Percentiles rank a stretch among this genome's conserved stretches.
These are phyloP conservation scores for Sphyrna mokarran DNA, from an alignment of 2,113 vertebrate genomes.

Conservation along the genomic window DNA sequence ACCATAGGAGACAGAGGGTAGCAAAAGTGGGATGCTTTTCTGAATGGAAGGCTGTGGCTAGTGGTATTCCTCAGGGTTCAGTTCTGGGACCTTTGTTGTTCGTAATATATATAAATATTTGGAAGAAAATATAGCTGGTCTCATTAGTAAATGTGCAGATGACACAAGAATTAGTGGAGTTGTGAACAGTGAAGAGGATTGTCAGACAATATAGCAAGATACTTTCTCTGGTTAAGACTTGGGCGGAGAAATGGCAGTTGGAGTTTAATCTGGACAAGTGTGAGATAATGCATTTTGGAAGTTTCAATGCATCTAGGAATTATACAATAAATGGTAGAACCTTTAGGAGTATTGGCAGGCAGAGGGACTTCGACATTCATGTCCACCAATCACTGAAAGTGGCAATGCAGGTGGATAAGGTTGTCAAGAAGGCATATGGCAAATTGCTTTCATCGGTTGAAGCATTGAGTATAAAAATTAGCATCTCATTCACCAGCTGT, in stretches of 20 bases:
- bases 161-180: neutral
- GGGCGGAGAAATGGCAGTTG: neutral
- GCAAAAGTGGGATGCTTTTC: neutral
- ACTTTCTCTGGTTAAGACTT: no score
- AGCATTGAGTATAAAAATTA: neutral
- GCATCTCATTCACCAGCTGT: neutral
- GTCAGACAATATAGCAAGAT: neutral
- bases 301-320: no score
- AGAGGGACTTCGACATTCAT: neutral
- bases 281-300: neutral
- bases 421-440: neutral
- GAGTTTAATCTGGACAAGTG: neutral
- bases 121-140: neutral
- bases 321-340: no score
- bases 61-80: neutral
- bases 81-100: neutral
- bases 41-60: neutral
- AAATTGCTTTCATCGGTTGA: neutral
- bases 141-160: neutral
- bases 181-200: neutral
- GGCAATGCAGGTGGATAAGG: neutral
- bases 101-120: neutral
- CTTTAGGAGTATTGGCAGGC: neutral
- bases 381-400: neutral
- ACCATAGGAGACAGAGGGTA: neutral